phyloP scores from a whole-genome alignment of 2,888 invertebrate genomes.

The Phanerotoma sp. region DNA sequence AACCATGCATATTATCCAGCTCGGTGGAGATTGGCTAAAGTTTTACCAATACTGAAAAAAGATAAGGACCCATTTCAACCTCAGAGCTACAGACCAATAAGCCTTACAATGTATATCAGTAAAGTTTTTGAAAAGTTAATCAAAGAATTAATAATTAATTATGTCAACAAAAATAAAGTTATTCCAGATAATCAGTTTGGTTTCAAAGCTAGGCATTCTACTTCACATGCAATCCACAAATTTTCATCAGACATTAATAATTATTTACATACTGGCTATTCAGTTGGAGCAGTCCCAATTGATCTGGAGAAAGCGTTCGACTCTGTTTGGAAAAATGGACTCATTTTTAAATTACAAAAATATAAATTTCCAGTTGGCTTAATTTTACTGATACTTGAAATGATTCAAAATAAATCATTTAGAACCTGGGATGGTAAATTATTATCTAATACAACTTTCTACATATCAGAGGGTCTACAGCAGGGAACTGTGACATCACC shows the following conservation, averaged over 20 bases:
- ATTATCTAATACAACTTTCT: neutral
- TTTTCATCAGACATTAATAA: slow-evolving; percentile 12
- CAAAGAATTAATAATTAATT: neutral
- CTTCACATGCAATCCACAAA: slow-evolving; percentile 27
- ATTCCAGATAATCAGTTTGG: slow-evolving; percentile 30
- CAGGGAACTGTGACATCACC: slow-evolving; percentile 15
- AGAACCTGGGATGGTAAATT: neutral
- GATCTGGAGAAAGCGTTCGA: slow-evolving; percentile 21
- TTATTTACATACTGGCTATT: neutral
- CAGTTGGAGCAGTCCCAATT: slow-evolving; percentile 12
- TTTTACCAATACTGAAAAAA: slow-evolving; percentile 27
- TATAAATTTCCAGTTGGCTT: slow-evolving; percentile 8
- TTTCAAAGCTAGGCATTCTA: slow-evolving; percentile 24
- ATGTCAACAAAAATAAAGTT: neutral
- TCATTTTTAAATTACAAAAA: slow-evolving; percentile 5
- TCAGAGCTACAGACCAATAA: slow-evolving; percentile 31
- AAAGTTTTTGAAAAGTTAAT: slow-evolving; percentile 27
- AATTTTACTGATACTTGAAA: slow-evolving; percentile 8
- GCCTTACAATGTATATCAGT: slow-evolving; percentile 21
- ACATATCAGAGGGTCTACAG: slow-evolving; percentile 8
- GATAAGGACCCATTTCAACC: slow-evolving; percentile 20
- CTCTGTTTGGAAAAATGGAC: slow-evolving; percentile 14
- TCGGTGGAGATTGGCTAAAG: slow-evolving; percentile 27
- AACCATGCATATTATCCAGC: slow-evolving; percentile 18
- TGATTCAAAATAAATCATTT: slow-evolving; percentile 10